Evolutionary conservation across 2,113 vertebrate genomes (phyloP), one percentile per base, ranked within the genome.

Genomic region (Mustela nigripes): DNA sequence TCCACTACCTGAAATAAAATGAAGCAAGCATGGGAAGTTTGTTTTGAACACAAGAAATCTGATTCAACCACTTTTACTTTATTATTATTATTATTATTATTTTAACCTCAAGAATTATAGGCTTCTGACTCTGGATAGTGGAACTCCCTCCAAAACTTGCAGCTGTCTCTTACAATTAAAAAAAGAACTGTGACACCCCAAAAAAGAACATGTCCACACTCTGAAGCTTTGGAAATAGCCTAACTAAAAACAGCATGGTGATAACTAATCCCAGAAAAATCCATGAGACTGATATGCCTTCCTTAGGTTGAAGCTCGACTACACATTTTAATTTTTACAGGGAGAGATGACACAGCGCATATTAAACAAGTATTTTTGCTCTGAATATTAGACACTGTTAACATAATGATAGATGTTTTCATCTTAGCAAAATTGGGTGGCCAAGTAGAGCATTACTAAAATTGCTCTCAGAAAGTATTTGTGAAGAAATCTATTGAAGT

Each of bases 391-490:
- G 5, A 36, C 8, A 69, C 3, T 62, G 1, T 39, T 50, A 95
- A 36, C 3, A 39, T 33, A 90, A 50, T 39, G 12, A 58, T 56
- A 11, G 7, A 45, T 74, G 11, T 73, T 86, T 94, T 84, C 79
- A 74, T 93, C 45, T 93, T 81, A 16, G 65, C 22, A 95, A 94
- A 97, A 84, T 0, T 31, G 22, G 33, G 50, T 58, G 10, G 19
- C 3, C 39, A 88, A 42, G 19, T 45, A 11, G 33, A 84, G 2
- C 62, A 90, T 48, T 80, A 80, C 4, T 18, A 91, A 83, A 83
- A 93, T 18, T 81, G 33, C 22, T 86, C 71, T 93, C 28, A 85
- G 69, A 85, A 96, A 71, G 67, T 48, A 78, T 76, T 71, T 95
- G 6, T 80, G 53, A 97, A 73, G 26, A 92, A 96, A 65, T 71